Conservation (phyloP, 2,888 invertebrate genomes). For the Pterostichus niger region DNA sequence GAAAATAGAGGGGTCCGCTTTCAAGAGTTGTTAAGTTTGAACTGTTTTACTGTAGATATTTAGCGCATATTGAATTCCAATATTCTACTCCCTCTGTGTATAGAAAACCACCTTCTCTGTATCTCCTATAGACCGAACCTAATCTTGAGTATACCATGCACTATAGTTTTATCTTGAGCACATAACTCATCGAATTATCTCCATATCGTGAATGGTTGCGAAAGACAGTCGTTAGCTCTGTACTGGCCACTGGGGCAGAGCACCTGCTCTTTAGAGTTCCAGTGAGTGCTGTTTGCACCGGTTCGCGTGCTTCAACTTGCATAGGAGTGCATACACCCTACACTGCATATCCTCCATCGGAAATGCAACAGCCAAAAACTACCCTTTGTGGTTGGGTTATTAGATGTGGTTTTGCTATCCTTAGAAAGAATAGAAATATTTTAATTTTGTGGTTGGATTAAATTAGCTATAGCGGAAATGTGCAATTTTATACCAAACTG, state of each 20-base stretch:
- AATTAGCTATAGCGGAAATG: too few relatives aligned
- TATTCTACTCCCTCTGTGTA: too few relatives aligned
- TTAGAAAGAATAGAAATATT: too few relatives aligned
- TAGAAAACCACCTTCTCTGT: too few relatives aligned
- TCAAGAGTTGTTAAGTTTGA: too few relatives aligned
- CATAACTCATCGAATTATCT: conserved; percentile 62
- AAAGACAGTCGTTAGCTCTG: conserved; percentile 43
- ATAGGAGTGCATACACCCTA: not conserved
- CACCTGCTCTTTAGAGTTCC: conserved; percentile 12
- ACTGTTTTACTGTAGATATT: too few relatives aligned
- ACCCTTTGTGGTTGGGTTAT: not conserved
- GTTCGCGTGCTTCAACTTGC: not conserved
- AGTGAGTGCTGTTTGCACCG: conserved; percentile 14
- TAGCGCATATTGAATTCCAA: too few relatives aligned
- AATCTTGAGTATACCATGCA: conserved; percentile 7
- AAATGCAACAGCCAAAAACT: not conserved
- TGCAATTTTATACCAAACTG: too few relatives aligned
- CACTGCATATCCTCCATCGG: not conserved
- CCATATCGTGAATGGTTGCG: conserved; percentile 39
- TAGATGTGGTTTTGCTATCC: not conserved
- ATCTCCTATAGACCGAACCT: not conserved
- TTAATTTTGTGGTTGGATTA: too few relatives aligned
- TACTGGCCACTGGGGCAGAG: not conserved
- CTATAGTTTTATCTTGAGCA: conserved; percentile 9
- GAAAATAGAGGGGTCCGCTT: too few relatives aligned